phyloP scores from a whole-genome alignment of 2,797 vertebrate genomes.

The Perodicticus potto region DNA sequence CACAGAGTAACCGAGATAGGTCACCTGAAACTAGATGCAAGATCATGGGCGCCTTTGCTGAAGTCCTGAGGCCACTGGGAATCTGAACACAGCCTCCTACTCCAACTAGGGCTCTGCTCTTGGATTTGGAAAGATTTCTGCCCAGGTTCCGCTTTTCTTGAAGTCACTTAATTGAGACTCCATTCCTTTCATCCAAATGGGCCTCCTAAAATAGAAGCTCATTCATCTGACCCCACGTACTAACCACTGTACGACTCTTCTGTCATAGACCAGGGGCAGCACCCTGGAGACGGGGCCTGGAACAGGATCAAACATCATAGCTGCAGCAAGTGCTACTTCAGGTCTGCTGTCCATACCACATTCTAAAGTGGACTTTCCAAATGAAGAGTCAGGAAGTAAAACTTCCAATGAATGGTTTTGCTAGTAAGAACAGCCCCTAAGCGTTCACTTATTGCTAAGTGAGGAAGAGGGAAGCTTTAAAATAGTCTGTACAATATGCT shows the following conservation, averaged over 20 bases:
- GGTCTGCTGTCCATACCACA: not conserved
- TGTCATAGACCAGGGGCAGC: not conserved
- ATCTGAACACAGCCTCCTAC: not conserved
- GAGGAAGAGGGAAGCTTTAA: not conserved
- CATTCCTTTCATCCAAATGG: not conserved
- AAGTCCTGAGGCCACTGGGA: not conserved
- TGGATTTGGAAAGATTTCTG: not conserved
- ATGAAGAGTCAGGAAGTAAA: not conserved
- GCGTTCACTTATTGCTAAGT: not conserved
- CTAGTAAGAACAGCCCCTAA: not conserved
- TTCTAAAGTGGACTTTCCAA: slow-evolving; percentile 11
- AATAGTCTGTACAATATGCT: not conserved
- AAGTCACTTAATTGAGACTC: not conserved
- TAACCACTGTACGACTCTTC: not conserved
- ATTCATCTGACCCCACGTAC: not conserved
- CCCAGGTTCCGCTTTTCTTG: not conserved
- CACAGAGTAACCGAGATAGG: not conserved
- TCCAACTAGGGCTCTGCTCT: not conserved
- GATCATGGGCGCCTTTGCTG: not conserved
- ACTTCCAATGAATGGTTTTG: not conserved
- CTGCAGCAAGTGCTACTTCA: not conserved
- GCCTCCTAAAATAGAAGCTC: not conserved
- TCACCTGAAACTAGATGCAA: not conserved
- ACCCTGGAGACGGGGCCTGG: not conserved
- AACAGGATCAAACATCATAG: not conserved